phyloP scores from a whole-genome alignment of 2,113 vertebrate genomes.

The Oxygymnocypris stewartii region DNA sequence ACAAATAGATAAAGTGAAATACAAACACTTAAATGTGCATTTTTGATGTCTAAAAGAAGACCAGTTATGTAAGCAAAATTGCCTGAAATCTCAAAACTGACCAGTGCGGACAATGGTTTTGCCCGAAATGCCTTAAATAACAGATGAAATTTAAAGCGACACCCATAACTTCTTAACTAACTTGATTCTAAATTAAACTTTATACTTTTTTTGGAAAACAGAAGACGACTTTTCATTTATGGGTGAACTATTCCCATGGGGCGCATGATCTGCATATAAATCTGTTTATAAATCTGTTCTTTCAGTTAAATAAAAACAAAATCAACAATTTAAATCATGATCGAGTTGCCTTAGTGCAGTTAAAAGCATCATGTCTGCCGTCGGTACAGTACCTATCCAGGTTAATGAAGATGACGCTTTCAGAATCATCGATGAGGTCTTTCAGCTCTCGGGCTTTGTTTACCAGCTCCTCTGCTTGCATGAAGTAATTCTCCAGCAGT shows the following conservation, averaged over 20 bases:
- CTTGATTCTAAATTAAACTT: not conserved
- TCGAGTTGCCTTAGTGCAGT: not conserved
- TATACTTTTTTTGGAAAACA: not conserved
- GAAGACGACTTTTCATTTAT: no score
- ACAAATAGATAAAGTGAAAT: not conserved
- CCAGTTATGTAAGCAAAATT: not conserved
- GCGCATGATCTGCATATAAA: not conserved
- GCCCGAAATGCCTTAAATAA: not conserved
- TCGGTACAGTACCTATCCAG: conserved; percentile 84
- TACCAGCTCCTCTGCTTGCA: conserved; percentile 89
- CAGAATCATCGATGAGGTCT: conserved; percentile 90
- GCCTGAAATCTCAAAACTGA: not conserved
- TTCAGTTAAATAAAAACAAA: not conserved
- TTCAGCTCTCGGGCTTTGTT: conserved; percentile 89
- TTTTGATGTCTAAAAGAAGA: not conserved
- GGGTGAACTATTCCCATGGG: not conserved
- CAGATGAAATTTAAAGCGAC: not conserved
- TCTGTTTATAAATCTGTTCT: no score
- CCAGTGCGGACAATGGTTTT: not conserved
- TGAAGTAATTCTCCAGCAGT: conserved; percentile 91
- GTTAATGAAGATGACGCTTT: conserved; percentile 96
- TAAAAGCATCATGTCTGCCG: not conserved
- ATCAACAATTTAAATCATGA: not conserved
- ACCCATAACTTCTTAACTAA: not conserved
- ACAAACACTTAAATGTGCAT: not conserved